phyloP scores from a whole-genome alignment of 2,113 vertebrate species.

The Podarcis raffonei region DNA sequence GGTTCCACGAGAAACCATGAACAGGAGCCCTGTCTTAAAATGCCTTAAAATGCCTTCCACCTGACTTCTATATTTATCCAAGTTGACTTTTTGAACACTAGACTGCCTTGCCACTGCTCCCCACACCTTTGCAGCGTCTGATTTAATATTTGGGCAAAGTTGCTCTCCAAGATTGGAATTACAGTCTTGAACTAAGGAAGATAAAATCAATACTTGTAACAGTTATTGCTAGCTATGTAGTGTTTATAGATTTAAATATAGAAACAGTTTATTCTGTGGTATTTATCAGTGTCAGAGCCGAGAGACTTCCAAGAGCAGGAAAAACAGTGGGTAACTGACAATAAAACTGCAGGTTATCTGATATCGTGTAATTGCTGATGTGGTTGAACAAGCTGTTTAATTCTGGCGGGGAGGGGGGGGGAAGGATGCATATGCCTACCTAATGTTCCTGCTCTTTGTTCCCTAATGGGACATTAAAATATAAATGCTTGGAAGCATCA shows the following conservation, averaged over 20 bases:
- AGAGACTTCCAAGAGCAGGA: slow-evolving; percentile 56
- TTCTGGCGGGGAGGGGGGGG: slow-evolving; percentile 40
- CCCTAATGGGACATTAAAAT: slow-evolving; percentile 47
- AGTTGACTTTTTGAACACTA: slow-evolving; percentile 39
- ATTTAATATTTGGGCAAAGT: slow-evolving; percentile 68
- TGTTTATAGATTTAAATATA: slow-evolving; percentile 72
- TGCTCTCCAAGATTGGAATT: slow-evolving; percentile 63
- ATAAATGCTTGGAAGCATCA: slow-evolving; percentile 18
- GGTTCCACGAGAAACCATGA: not conserved
- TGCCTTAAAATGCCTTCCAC: not conserved
- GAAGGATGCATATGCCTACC: slow-evolving; percentile 10
- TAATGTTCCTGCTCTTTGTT: slow-evolving; percentile 45
- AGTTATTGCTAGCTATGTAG: slow-evolving; percentile 64
- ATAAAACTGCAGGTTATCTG: slow-evolving; percentile 60
- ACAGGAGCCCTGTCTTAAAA: not conserved
- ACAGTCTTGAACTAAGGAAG: slow-evolving; percentile 56
- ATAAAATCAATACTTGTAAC: slow-evolving; percentile 70
- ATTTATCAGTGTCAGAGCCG: slow-evolving; percentile 66
- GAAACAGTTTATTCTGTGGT: slow-evolving; percentile 63
- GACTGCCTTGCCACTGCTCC: not conserved
- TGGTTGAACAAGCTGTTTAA: slow-evolving; percentile 58
- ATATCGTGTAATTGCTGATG: slow-evolving; percentile 51
- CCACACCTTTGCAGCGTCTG: slow-evolving; percentile 40
- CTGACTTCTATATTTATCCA: slow-evolving; percentile 21
- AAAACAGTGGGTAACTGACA: slow-evolving; percentile 60